These are phyloP conservation scores for Yponomeuta evonymella DNA, from an alignment of 2,888 invertebrate genomes.

Conservation along the genomic window DNA sequence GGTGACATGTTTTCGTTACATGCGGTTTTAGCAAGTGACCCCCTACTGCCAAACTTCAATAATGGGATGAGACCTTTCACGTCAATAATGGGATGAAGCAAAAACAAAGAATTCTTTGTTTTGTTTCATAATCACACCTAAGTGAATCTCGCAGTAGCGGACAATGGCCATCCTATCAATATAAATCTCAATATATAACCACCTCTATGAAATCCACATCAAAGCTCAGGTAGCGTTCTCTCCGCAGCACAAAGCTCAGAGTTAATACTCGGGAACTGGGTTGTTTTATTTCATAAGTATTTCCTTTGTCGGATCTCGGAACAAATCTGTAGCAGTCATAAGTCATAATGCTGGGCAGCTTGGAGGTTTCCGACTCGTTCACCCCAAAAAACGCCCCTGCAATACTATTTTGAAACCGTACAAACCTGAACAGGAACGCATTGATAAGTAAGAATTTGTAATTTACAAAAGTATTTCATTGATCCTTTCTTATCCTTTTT, in stretches of 20 bases:
- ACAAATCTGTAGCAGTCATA: background rate
- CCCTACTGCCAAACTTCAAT: too few relatives aligned
- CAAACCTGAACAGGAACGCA: background rate
- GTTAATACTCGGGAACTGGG: background rate
- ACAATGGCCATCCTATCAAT: too few relatives aligned
- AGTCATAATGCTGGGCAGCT: background rate
- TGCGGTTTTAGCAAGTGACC: too few relatives aligned
- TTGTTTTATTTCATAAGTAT: slow-evolving; percentile 8
- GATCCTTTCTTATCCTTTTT: too few relatives aligned
- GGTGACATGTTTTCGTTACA: too few relatives aligned
- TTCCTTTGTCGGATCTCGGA: slow-evolving; percentile 9
- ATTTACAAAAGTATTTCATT: too few relatives aligned
- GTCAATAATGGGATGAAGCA: too few relatives aligned
- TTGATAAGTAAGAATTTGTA: too few relatives aligned
- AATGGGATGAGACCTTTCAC: too few relatives aligned
- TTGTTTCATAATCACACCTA: too few relatives aligned
- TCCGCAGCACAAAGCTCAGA: background rate
- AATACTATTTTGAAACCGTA: background rate
- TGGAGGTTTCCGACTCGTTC: background rate
- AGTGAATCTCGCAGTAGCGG: too few relatives aligned
- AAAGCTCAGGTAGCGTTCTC: background rate
- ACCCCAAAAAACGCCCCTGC: background rate
- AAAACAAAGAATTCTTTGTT: too few relatives aligned
- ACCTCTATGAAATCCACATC: background rate
- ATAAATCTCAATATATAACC: background rate